These are phyloP conservation scores for Cyanoramphus novaezelandiae DNA, from an alignment of 2,113 vertebrate genomes.

Conservation along the genomic window DNA sequence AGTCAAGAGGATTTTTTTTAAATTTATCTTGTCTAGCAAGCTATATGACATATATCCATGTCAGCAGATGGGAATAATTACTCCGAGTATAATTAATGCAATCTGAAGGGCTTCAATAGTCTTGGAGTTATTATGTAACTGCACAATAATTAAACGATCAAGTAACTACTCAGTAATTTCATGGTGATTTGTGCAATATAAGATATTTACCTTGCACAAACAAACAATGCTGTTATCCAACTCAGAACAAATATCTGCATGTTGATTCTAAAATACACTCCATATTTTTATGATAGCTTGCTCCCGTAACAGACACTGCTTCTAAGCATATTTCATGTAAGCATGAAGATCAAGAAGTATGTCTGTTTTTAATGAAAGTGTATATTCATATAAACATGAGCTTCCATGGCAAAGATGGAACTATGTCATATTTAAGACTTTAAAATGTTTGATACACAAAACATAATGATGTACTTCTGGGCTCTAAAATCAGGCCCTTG, in stretches of 20 bases:
- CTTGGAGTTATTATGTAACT: constrained; percentile 64
- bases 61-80: constrained; percentile 64
- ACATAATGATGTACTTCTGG: background rate
- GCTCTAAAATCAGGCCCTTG: background rate
- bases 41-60: constrained; percentile 41
- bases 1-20: background rate
- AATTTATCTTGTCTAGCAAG: constrained; percentile 52
- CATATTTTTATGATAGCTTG: constrained; percentile 29
- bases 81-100: constrained; percentile 61
- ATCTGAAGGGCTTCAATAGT: constrained; percentile 66
- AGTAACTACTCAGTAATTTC: constrained; percentile 70
- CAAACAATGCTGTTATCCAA: constrained; percentile 56
- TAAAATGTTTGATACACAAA: background rate
- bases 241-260: constrained; percentile 30
- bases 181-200: constrained; percentile 67
- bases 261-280: background rate
- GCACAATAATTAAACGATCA: constrained; percentile 65
- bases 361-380: constrained; percentile 27
- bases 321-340: constrained; percentile 5
- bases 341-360: background rate
- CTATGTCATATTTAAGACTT: background rate
- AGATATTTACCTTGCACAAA: constrained; percentile 56
- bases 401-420: background rate
- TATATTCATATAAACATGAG: background rate
- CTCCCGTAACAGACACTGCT: background rate